These are phyloP conservation scores for Picathartes gymnocephalus DNA, from an alignment of 2,113 vertebrate species.

Conservation along the genomic window DNA sequence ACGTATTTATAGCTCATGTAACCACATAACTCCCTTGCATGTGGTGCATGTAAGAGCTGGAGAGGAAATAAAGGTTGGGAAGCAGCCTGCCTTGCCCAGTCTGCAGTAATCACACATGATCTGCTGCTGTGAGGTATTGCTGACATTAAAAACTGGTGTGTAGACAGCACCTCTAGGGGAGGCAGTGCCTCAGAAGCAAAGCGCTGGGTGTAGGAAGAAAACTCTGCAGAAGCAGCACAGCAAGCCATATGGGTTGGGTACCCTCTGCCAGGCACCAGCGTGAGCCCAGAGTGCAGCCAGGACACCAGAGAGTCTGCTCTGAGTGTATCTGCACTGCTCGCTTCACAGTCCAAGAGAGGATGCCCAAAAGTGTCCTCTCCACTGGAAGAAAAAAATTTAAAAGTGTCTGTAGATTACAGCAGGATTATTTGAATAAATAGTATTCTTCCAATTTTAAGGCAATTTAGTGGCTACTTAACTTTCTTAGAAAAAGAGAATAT, in stretches of 20 bases:
- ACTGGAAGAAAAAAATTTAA: not conserved
- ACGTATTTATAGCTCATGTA: fast-evolving
- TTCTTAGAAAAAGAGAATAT: not conserved
- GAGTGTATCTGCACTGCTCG: not conserved
- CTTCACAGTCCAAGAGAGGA: not conserved
- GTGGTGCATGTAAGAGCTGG: not conserved
- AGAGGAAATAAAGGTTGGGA: not conserved
- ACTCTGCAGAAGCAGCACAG: not conserved
- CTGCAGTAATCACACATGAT: fast-evolving
- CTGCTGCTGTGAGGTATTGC: not conserved
- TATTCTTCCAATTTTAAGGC: not conserved
- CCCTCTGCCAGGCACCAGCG: not conserved
- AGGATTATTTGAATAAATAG: not conserved
- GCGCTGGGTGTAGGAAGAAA: fast-evolving
- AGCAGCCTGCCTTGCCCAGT: not conserved
- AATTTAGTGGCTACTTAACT: not conserved
- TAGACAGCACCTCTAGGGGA: not conserved
- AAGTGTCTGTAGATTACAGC: not conserved
- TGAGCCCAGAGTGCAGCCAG: not conserved
- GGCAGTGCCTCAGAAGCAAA: not conserved
- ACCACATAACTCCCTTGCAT: fast-evolving
- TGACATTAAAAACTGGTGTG: not conserved
- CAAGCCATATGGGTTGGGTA: fast-evolving
- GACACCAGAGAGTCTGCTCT: fast-evolving
- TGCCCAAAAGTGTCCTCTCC: not conserved